Percentiles rank a stretch among this genome's conserved stretches.
Evolutionary conservation across 2,888 invertebrate species (phyloP).

Genomic region (Corbicula japonica): DNA sequence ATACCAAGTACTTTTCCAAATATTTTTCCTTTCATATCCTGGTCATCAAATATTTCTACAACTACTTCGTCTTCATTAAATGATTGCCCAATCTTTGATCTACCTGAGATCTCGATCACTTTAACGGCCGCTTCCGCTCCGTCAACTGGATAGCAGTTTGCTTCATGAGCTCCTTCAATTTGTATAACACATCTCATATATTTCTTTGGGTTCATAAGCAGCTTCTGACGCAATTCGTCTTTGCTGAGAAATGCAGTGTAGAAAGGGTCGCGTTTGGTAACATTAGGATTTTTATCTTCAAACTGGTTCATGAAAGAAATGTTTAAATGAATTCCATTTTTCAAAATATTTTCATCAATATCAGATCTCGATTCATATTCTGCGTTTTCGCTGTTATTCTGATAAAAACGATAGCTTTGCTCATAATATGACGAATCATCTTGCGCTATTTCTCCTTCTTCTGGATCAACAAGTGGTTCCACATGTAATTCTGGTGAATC

Average conservation of each 20-base stretch:
- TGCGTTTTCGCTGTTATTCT: constrained; percentile 7
- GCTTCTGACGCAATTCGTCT: constrained; percentile 13
- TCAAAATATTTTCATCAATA: constrained; percentile 22
- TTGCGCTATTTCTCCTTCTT: constrained; percentile 10
- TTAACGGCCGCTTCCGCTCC: constrained; percentile 23
- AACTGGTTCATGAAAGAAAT: constrained; percentile 36
- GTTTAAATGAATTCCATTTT: constrained; percentile 33
- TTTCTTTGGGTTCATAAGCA: constrained; percentile 42
- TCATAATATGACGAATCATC: constrained; percentile 52
- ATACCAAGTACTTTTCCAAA: constrained; percentile 71
- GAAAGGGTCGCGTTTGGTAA: constrained; percentile 5
- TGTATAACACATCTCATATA: constrained; percentile 64
- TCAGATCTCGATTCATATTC: constrained; percentile 7
- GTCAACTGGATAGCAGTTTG: constrained; percentile 59
- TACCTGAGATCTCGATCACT: constrained; percentile 68
- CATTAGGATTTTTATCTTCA: constrained; percentile 29
- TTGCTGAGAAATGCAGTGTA: constrained; percentile 16
- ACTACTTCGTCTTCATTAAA: constrained; percentile 72
- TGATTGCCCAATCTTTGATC: constrained; percentile 69
- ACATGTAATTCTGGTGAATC: constrained; percentile 8
- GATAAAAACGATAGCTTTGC: constrained; percentile 42
- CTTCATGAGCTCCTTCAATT: constrained; percentile 64
- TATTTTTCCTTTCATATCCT: constrained; percentile 42
- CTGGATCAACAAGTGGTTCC: constrained; percentile 9
- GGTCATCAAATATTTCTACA: constrained; percentile 62